These are phyloP conservation scores for Platanista minor DNA, from an alignment of 2,113 vertebrate genomes.

Conservation along the genomic window DNA sequence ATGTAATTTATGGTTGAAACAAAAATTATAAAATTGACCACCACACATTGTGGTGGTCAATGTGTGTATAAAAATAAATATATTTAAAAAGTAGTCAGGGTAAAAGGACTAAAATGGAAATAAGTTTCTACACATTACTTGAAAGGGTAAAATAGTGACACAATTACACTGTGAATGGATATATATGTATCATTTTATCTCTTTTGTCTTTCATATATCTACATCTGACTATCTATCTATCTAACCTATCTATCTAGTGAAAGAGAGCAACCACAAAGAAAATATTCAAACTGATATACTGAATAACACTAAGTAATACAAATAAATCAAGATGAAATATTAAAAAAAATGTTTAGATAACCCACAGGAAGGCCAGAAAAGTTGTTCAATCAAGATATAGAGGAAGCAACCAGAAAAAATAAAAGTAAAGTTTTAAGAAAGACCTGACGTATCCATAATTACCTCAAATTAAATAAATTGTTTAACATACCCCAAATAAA, in stretches of 20 bases:
- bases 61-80: not conserved
- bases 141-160: not conserved
- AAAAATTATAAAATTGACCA: no score
- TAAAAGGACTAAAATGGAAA: not conserved
- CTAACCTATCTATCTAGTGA: no score
- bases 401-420: not conserved
- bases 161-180: not conserved
- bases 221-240: not conserved
- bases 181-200: not conserved
- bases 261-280: not conserved
- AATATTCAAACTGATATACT: not conserved
- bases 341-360: not conserved
- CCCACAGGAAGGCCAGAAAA: not conserved
- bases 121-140: not conserved
- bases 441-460: not conserved
- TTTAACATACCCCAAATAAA: not conserved
- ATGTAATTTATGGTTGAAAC: not conserved
- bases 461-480: not conserved
- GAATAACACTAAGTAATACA: not conserved
- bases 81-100: not conserved
- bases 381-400: not conserved
- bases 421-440: not conserved
- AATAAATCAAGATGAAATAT: not conserved
- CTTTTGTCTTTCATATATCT: not conserved
- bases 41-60: not conserved